Base-by-base conservation (phyloP, 1,140 invertebrate genomes). In the Eufriesea mexicana region DNA sequence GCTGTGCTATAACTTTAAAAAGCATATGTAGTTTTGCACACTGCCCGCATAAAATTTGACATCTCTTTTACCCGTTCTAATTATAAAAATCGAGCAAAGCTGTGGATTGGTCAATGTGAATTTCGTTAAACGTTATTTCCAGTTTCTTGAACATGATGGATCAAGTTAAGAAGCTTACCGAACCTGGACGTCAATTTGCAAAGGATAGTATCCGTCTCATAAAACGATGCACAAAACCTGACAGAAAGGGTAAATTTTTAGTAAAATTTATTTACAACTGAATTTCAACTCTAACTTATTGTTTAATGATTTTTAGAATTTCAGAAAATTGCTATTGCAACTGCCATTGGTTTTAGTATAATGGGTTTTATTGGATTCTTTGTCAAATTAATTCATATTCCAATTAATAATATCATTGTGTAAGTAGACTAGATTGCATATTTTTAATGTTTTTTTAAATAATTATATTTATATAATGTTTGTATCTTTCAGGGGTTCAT, bases 361-460 rank as follows among this genome's bases (percentile, higher is more conserved):
- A 99, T 99, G 99, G 99, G 99, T 68, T 99, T 99, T 94, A 99
- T 99, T 94, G 99, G 99, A 89, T 99, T 99, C 95, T 99, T 99
- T 91, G 99, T 99, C 10, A 99, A 99, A 95, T 95, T 99, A 75
- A 99, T 99, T 93, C 99, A 99, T 95, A 99, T 99, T 94, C 99
- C 99, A 84, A 99, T 99, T 95, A 99, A 99, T 95, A 99, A 99
- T 95, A 99, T 99, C 93, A 99, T 99, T 96, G 99, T 99, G 96
- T 96, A 95, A 95, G 95, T 95, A 90, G 1, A 73, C 76, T 76
- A 14, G 8, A 35, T 18, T 23, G 5, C n/a, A 12, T 28, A 18
- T 20, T 16, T 0, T 61, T 51, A 55, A 61, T 54, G 25, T 5
- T 42, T 62, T 54, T 35, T 79, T 23, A n/a, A 67, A 16, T 9